Percentiles rank a stretch among this genome's conserved stretches.
phyloP scores from a whole-genome alignment of 92 coral and sea anemone genomes.

The Chrysogorgia sp. region DNA sequence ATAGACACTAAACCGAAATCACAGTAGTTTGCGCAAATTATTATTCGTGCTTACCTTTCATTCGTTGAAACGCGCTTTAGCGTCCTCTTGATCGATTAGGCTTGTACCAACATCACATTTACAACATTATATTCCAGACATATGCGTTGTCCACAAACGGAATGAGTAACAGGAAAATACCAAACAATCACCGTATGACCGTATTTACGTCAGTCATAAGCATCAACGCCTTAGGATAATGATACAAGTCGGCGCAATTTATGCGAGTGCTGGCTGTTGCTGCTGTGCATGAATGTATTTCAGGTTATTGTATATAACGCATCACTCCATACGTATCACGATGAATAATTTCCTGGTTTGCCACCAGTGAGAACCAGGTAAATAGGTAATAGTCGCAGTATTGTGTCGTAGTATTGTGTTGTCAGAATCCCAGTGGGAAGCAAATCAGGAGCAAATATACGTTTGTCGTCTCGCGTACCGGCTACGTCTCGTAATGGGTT shows the following conservation, averaged over 20 bases:
- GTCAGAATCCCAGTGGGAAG: slow-evolving; percentile 36
- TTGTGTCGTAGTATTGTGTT: slow-evolving; percentile 17
- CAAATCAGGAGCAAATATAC: neutral
- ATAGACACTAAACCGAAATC: neutral
- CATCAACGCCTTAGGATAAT: slow-evolving; percentile 42
- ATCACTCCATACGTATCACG: neutral
- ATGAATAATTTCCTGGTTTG: neutral
- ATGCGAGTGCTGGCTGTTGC: neutral
- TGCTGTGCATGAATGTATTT: slow-evolving; percentile 6
- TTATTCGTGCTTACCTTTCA: slow-evolving; percentile 16
- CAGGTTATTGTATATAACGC: neutral
- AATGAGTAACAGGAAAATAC: neutral
- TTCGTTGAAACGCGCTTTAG: slow-evolving; percentile 9
- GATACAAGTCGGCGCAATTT: slow-evolving; percentile 2
- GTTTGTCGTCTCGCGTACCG: no score
- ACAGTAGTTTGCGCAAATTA: slow-evolving; percentile 14
- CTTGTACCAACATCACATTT: slow-evolving; percentile 1
- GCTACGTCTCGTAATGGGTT: no score
- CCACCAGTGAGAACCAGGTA: neutral
- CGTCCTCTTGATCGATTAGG: neutral
- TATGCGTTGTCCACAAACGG: neutral
- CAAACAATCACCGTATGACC: neutral
- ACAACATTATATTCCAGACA: neutral
- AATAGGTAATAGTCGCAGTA: slow-evolving; percentile 8
- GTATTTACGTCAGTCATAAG: slow-evolving; percentile 26